Evolutionary conservation across 35 echinoderm and acorn worm genomes (phyloP), one percentile per base, ranked within the genome.

Genomic region (Patiria miniata): DNA sequence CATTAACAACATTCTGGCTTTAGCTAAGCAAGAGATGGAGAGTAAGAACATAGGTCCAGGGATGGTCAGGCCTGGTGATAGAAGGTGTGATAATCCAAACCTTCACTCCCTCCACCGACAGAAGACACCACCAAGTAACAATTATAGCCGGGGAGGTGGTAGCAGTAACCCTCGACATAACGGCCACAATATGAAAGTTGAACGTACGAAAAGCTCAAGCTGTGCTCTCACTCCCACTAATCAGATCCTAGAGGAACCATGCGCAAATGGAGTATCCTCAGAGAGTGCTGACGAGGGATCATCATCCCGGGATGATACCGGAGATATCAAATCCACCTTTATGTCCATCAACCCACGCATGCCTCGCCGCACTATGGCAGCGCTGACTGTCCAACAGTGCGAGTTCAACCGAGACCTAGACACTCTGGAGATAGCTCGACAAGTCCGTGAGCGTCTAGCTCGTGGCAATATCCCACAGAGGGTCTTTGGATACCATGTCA

Each of bases 1-100:
- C 0, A 89, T 99, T 40, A 94, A 91, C 65, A 86, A 99, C 52
- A 99, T 99, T 58, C 86, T 99, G 12, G 92, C 92, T 38, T 65
- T 89, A 60, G 96, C 96, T 28, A 90, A 90, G 34, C 89, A 94
- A 81, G 96, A 99, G 73, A 90, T 99, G 82, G 96, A 99, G 51
- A 73, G 57, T 33, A 58, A 58, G 9, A 40, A 58, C 14, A 58
- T 84, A 1, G 82, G 29, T 15, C 82, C 82, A 36, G 82, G 51
- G 9, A 84, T 38, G 53, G 53, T 60, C 30, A 39, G 53, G 52
- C 44, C 30, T 56, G 59, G 59, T 60, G 82, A 84, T 23, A 73
- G 65, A 73, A 26, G 29, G 10, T 73, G 65, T 30, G 65, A 73
- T 22, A 73, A 73, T 34, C 65, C 65, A 32, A 73, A 73, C 9